phyloP scores from a whole-genome alignment of 2,888 invertebrate genomes.

The Xanthia togata region DNA sequence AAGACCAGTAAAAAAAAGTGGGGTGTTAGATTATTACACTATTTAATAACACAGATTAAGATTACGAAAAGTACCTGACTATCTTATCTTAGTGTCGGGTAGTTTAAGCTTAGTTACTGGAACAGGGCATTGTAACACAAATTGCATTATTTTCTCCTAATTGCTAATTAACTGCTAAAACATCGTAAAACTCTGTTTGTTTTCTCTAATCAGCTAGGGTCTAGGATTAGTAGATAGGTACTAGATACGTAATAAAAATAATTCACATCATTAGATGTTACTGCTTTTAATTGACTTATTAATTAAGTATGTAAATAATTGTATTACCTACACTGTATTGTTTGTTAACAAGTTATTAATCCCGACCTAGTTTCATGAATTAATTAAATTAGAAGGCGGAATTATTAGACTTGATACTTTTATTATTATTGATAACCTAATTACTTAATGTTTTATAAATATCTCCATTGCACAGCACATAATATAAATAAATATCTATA shows the following conservation, averaged over 20 bases:
- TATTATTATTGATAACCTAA: constrained; percentile 19
- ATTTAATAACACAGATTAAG: constrained; percentile 13
- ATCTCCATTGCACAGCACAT: not conserved
- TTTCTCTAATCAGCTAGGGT: constrained; percentile 20
- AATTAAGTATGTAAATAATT: constrained; percentile 37
- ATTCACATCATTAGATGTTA: constrained; percentile 29
- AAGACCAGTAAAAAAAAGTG: not conserved
- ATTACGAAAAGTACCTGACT: constrained; percentile 29
- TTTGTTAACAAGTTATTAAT: constrained; percentile 37
- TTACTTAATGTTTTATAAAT: not conserved
- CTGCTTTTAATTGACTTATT: constrained; percentile 20
- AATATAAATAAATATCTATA: not conserved
- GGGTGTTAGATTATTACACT: constrained; percentile 7
- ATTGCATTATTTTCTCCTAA: constrained; percentile 26
- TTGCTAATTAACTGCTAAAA: not conserved
- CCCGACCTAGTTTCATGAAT: constrained; percentile 43
- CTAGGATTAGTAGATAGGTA: no score
- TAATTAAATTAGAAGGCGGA: constrained; percentile 37
- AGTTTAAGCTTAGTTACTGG: constrained; percentile 10
- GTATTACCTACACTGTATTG: constrained; percentile 41
- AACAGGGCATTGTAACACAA: constrained; percentile 20
- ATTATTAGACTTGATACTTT: constrained; percentile 19
- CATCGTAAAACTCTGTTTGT: constrained; percentile 7
- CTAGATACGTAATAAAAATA: constrained; percentile 19
- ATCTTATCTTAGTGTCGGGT: constrained; percentile 44